phyloP scores from a whole-genome alignment of 2,797 vertebrate genomes.

The Morelia viridis region DNA sequence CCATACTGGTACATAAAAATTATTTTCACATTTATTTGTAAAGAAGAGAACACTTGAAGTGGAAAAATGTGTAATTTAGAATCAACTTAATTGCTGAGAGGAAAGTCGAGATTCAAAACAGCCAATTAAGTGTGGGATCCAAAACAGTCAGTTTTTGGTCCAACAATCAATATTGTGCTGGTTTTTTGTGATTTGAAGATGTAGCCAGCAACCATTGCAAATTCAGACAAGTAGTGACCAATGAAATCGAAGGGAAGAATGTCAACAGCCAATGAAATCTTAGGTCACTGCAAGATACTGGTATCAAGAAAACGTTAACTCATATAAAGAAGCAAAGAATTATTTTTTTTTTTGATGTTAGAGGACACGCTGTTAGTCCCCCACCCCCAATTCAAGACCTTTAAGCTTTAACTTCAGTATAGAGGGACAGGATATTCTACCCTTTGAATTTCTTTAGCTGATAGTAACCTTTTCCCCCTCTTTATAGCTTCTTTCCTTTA shows the following conservation, averaged over 20 bases:
- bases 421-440: not conserved
- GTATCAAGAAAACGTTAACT: not conserved
- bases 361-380: not conserved
- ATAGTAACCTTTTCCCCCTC: not conserved
- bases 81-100: not conserved
- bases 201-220: not conserved
- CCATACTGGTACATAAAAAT: not conserved
- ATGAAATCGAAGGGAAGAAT: not conserved
- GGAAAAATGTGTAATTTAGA: not conserved
- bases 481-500: not conserved
- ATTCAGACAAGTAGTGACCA: not conserved
- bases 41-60: not conserved
- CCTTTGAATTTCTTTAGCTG: not conserved
- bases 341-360: not conserved
- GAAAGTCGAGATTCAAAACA: not conserved
- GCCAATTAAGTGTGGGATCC: not conserved
- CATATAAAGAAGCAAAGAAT: not conserved
- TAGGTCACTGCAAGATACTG: not conserved
- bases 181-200: not conserved
- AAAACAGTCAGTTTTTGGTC: not conserved
- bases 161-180: not conserved
- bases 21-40: not conserved
- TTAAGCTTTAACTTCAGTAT: not conserved
- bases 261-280: not conserved
- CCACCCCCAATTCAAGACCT: not conserved